A percentile compares a stretch with the other conserved stretches of the same genome.
phyloP scores from a whole-genome alignment of 2,113 vertebrate species.

The Cavia aperea region DNA sequence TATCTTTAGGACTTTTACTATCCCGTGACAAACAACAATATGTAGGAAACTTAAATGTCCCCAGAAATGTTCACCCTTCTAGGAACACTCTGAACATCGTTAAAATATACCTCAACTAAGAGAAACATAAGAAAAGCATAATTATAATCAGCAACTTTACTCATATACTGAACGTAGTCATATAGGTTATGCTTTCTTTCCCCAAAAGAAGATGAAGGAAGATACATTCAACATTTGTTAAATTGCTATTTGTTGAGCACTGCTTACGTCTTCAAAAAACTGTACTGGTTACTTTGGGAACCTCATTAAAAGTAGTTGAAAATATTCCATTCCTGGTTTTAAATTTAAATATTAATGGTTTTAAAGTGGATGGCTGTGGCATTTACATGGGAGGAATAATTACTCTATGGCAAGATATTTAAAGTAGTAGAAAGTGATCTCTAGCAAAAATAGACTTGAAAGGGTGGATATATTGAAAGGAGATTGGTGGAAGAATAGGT shows the following conservation, averaged over 20 bases:
- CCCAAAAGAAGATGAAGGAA: neutral
- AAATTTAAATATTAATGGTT: neutral
- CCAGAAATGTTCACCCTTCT: neutral
- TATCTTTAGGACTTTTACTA: neutral
- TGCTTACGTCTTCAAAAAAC: neutral
- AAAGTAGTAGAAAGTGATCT: neutral
- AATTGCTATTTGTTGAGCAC: neutral
- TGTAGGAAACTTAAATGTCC: neutral
- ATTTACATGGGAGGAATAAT: too few species aligned
- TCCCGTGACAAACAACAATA: neutral
- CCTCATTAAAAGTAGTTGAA: neutral
- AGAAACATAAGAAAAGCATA: neutral
- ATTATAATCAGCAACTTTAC: neutral
- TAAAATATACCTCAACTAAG: neutral
- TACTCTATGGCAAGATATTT: neutral
- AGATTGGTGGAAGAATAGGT: neutral
- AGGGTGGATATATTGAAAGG: rapidly evolving
- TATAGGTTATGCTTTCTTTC: neutral
- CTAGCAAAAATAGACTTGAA: neutral
- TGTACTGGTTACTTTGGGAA: neutral
- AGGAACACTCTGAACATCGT: neutral
- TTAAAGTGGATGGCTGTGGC: too few species aligned
- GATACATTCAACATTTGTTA: neutral
- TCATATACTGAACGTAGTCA: neutral
- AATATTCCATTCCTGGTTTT: neutral